Percentiles rank a stretch among this genome's conserved stretches.
Conservation (phyloP, 2,113 vertebrate species). For the Triplophysa rosa region DNA sequence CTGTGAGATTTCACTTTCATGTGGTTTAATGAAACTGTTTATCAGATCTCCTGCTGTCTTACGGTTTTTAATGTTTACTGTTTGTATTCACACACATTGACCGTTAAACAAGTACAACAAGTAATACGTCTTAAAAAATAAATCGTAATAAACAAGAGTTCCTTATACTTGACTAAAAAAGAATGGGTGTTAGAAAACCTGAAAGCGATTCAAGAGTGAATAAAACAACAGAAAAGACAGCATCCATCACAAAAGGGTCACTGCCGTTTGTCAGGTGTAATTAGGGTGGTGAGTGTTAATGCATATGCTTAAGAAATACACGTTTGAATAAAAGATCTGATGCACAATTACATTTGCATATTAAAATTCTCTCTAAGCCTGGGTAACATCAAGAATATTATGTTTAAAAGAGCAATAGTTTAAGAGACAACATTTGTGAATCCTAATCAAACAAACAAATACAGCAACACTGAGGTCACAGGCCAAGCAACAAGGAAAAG, state of each 20-base stretch:
- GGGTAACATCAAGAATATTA: not conserved
- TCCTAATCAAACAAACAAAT: not conserved
- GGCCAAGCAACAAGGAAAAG: not conserved
- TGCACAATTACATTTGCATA: conserved; percentile 80
- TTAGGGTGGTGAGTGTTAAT: conserved; percentile 66
- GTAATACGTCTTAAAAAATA: not conserved
- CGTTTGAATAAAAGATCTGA: conserved; percentile 71
- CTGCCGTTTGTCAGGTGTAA: conserved; percentile 61
- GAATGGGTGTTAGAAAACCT: not conserved
- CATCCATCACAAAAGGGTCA: conserved; percentile 29
- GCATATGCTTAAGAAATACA: conserved; percentile 65
- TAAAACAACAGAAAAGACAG: too few species aligned
- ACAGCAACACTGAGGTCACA: not conserved
- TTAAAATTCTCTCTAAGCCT: conserved; percentile 64
- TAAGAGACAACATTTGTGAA: not conserved
- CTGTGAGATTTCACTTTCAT: conserved; percentile 49
- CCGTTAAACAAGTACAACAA: not conserved
- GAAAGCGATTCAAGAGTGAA: not conserved
- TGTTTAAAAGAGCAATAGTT: not conserved
- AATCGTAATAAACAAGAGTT: not conserved
- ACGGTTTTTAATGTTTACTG: not conserved
- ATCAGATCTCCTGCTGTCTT: conserved; percentile 9
- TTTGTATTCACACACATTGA: not conserved
- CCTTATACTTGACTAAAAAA: not conserved
- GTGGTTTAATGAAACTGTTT: conserved; percentile 45